Evolutionary conservation across 1,140 invertebrate species (phyloP).

Genomic region (Acromyrmex echinatior): DNA sequence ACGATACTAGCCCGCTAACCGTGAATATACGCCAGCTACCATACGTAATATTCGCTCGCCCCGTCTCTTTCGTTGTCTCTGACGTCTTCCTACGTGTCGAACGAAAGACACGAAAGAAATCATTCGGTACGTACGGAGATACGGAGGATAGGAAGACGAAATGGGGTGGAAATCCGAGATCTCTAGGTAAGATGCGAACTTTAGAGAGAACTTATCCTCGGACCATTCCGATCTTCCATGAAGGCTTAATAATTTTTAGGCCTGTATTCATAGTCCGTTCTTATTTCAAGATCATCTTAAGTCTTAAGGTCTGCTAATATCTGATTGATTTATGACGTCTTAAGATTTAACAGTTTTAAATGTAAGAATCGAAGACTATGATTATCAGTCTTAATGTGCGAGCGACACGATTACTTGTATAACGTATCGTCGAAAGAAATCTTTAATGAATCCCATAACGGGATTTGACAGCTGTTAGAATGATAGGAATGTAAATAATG

Average conservation of each 20-base stretch:
- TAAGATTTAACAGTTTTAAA: too few relatives aligned
- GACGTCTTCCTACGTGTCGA: slow-evolving; percentile 32
- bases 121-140: background rate
- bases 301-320: too few relatives aligned
- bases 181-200: background rate
- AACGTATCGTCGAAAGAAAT: background rate
- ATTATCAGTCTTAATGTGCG: too few relatives aligned
- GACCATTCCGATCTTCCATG: background rate
- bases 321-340: too few relatives aligned
- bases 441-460: background rate
- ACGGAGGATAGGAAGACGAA: background rate
- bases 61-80: background rate
- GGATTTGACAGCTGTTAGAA: slow-evolving; percentile 4
- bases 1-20: slow-evolving; percentile 51
- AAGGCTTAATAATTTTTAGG: background rate
- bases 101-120: background rate
- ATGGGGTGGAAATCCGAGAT: background rate
- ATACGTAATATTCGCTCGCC: slow-evolving; percentile 58
- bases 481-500: background rate
- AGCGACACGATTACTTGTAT: background rate
- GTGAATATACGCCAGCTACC: slow-evolving; percentile 58
- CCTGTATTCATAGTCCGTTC: too few relatives aligned
- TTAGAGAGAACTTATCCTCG: background rate
- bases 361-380: too few relatives aligned
- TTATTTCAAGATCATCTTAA: too few relatives aligned